These are phyloP conservation scores for Drosophila equinoxialis DNA, from an alignment of 1,140 invertebrate species.

Conservation along the genomic window DNA sequence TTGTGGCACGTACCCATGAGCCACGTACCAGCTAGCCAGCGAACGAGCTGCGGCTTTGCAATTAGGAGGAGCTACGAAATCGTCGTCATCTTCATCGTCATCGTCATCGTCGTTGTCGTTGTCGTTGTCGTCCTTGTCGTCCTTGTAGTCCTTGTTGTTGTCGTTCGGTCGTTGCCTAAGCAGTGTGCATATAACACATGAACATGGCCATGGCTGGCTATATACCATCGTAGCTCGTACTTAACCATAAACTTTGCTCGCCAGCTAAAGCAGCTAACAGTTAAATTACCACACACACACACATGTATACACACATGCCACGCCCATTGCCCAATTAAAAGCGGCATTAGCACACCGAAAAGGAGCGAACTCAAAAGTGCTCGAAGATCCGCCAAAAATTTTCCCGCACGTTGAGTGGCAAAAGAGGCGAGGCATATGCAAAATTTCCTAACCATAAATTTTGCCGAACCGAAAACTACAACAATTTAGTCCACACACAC, in stretches of 20 bases:
- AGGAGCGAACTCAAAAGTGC: slow-evolving; percentile 37
- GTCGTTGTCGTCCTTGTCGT: background rate
- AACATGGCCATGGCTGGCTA: slow-evolving; percentile 45
- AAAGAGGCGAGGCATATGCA: slow-evolving; percentile 50
- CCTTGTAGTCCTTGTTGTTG: slow-evolving; percentile 1
- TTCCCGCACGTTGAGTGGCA: background rate
- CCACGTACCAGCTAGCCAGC: slow-evolving; percentile 19
- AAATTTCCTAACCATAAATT: slow-evolving; percentile 75
- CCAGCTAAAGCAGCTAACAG: slow-evolving; percentile 69
- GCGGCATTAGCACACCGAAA: slow-evolving; percentile 62
- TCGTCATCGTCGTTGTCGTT: slow-evolving; percentile 23
- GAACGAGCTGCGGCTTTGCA: slow-evolving; percentile 71
- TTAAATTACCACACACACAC: slow-evolving; percentile 68
- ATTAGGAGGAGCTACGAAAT: slow-evolving; percentile 77
- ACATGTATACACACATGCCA: slow-evolving; percentile 44
- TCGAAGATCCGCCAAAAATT: slow-evolving; percentile 69
- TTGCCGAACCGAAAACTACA: slow-evolving; percentile 68
- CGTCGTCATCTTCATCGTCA: slow-evolving; percentile 36
- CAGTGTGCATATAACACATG: slow-evolving; percentile 23
- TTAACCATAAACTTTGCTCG: slow-evolving; percentile 78
- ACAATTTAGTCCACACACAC: slow-evolving; percentile 35
- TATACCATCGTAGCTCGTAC: slow-evolving; percentile 63
- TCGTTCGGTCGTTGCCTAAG: slow-evolving; percentile 50
- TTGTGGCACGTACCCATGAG: slow-evolving; percentile 22
- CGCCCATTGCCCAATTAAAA: slow-evolving; percentile 65